Base-by-base conservation (phyloP, 2,113 vertebrate species). In the Caracal caracal region DNA sequence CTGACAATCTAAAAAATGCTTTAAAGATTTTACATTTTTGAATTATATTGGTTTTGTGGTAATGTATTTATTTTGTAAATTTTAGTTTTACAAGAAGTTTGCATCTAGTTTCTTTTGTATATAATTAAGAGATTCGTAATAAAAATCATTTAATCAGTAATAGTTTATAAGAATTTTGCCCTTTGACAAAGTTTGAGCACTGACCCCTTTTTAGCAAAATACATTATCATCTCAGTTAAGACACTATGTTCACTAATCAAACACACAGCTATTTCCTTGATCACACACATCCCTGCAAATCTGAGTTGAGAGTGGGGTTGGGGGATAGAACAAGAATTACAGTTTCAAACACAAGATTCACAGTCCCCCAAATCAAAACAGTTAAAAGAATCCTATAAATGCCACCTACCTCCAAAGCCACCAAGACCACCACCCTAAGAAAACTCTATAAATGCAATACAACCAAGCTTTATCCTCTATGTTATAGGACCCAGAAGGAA, bases 391-490 rank as follows among this genome's bases (percentile, higher is more conserved):
- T 80, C 75, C 56, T 90, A 15, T 70, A 94, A 95, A 80, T 70
- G 49, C 26, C 84, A 90, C 8, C 76, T 28, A 95, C 30, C 33
- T 88, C 63, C 70, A 87, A 11, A 84, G 75, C 56, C 65, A 81
- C 51, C 43, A 94, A 85, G 79, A 40, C n/a, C 28, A 88, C 30
- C 20, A 70, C 82, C 81, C 20, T 61, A 79, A 59, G 37, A 92
- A 96, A 95, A 94, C 51, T 84, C 66, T 90, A 79, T 33, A 92
- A 92, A 90, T 56, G 24, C 81, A 96, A 61, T 61, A 82, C 6
- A 95, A 35, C 17, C 81, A 91, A 79, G 43, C 40, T 84, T 94
- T 85, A 79, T 26, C 47, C 28, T 61, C 73, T 91, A n/a, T 26
- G 61, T 89, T 40, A 83, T 33, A 81, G 80, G 75, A 3, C 59